Conservation (phyloP, 2,888 invertebrate species). For the Ectemnius lituratus region DNA sequence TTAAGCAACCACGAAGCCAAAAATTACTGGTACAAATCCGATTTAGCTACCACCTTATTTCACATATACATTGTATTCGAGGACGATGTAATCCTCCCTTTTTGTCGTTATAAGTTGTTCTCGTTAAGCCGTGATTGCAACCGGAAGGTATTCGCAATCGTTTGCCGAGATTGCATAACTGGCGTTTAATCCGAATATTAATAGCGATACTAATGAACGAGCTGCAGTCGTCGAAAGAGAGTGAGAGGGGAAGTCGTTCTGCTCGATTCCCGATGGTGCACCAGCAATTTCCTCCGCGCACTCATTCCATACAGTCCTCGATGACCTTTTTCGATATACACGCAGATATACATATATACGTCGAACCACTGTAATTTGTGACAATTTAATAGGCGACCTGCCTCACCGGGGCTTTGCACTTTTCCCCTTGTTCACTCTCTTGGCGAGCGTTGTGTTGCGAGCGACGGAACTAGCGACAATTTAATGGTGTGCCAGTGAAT, state of each 20-base stretch:
- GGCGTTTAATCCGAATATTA: conserved; percentile 57
- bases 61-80: no score
- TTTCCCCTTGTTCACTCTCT: no score
- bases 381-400: conserved; percentile 31
- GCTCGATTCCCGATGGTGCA: not conserved
- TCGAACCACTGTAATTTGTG: conserved; percentile 16
- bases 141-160: conserved; percentile 1
- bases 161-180: conserved; percentile 29
- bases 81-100: no score
- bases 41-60: no score
- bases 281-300: conserved; percentile 24
- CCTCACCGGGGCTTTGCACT: not conserved
- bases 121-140: conserved; percentile 12
- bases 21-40: no score
- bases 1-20: no score
- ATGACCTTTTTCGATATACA: conserved; percentile 37
- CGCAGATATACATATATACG: not conserved
- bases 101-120: conserved; percentile 8
- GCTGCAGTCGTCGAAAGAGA: conserved; percentile 44
- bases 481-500: no score
- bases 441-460: no score
- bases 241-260: conserved; percentile 26
- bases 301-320: conserved; percentile 31
- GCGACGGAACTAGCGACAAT: no score
- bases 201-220: conserved; percentile 58